phyloP scores from a whole-genome alignment of 2,113 vertebrate genomes.

The Epinephelus moara region DNA sequence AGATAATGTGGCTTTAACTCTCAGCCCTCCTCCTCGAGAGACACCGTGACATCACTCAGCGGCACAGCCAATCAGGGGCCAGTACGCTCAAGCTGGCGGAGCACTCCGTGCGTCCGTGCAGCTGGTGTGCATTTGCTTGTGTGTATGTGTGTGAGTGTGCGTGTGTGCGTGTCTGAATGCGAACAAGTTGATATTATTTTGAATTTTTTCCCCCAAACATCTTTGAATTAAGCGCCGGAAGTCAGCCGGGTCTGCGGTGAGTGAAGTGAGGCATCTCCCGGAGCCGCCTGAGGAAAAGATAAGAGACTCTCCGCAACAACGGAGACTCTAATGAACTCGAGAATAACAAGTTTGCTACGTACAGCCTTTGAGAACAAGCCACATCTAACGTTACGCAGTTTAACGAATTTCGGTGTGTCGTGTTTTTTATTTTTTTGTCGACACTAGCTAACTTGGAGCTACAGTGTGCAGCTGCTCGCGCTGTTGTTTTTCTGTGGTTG shows the following conservation, averaged over 20 bases:
- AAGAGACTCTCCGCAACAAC: constrained; percentile 29
- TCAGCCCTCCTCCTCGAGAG: constrained; percentile 50
- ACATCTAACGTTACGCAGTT: constrained; percentile 63
- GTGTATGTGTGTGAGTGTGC: constrained; percentile 70
- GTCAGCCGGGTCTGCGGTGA: not conserved
- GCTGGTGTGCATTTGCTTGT: constrained; percentile 58
- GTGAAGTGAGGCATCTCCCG: constrained; percentile 13
- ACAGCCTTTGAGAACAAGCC: constrained; percentile 56
- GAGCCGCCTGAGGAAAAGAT: constrained; percentile 19
- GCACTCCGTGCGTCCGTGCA: constrained; percentile 56
- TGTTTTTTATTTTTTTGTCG: not conserved
- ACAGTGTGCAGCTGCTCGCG: not conserved
- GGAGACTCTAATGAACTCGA: constrained; percentile 61
- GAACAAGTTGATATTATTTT: constrained; percentile 59
- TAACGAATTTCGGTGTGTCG: constrained; percentile 19
- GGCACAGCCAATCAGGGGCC: constrained; percentile 73
- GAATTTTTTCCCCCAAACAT: not conserved
- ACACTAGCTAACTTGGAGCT: constrained; percentile 30
- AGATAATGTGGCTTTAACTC: constrained; percentile 78
- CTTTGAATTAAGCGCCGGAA: constrained; percentile 25
- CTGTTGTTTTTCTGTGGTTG: constrained; percentile 11
- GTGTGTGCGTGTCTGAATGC: constrained; percentile 69
- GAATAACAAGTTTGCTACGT: constrained; percentile 66
- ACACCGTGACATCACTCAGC: constrained; percentile 67
- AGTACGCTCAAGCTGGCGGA: constrained; percentile 56